Evolutionary conservation across 2,797 vertebrate species (phyloP).

Genomic region (Hafferia zeledoni): DNA sequence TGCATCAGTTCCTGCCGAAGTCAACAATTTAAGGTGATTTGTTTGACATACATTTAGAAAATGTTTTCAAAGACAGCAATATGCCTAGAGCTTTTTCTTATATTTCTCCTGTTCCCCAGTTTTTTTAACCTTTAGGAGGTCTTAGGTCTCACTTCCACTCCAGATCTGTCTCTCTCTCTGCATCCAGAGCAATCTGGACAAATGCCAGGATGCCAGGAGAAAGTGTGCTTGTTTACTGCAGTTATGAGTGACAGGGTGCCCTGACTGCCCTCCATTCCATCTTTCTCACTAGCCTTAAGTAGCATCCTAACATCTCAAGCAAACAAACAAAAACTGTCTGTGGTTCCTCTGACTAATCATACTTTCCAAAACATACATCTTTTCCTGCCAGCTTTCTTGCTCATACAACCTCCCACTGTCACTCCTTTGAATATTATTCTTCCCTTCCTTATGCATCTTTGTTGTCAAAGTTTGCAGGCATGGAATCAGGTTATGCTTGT

Average conservation of each 20-base stretch:
- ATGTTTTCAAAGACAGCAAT: neutral
- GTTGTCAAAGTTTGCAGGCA: conserved; percentile 88
- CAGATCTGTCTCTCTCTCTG: neutral
- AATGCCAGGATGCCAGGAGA: neutral
- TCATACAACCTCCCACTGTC: neutral
- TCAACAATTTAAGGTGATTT: conserved; percentile 90
- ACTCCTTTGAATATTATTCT: neutral
- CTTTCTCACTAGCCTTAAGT: neutral
- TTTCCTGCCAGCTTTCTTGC: neutral
- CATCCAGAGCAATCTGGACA: neutral
- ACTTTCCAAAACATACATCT: neutral
- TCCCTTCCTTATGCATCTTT: conserved; percentile 35
- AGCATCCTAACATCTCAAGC: neutral
- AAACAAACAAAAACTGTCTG: neutral
- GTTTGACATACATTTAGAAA: neutral
- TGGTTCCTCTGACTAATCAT: neutral
- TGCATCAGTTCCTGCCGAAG: conserved; percentile 94
- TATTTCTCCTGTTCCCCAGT: rapidly evolving
- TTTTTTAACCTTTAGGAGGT: neutral
- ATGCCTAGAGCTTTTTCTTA: neutral
- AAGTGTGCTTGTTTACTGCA: neutral
- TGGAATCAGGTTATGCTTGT: conserved; percentile 97
- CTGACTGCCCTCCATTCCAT: neutral
- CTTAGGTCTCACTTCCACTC: neutral
- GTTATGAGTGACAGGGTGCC: neutral